A percentile compares a stretch with the other conserved stretches of the same genome.
Evolutionary conservation across 2,113 vertebrate genomes (phyloP).

Genomic region (Lasiurus cinereus): DNA sequence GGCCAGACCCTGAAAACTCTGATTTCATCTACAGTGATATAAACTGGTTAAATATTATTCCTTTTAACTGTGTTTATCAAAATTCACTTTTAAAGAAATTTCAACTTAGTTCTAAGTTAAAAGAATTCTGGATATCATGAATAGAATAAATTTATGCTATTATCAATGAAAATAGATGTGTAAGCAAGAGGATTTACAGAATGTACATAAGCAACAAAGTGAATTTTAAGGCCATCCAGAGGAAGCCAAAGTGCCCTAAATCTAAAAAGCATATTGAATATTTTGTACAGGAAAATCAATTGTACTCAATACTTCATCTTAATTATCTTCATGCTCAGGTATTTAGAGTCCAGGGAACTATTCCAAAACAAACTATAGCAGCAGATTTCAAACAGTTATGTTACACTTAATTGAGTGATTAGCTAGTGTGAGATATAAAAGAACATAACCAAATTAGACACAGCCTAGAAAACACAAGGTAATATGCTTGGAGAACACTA

Average conservation of each 20-base stretch:
- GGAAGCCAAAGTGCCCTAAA: neutral
- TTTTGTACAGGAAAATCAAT: conserved; percentile 70
- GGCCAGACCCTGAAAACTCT: neutral
- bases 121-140: neutral
- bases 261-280: conserved; percentile 53
- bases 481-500: conserved; percentile 31
- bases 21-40: neutral
- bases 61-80: neutral
- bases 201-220: conserved; percentile 8
- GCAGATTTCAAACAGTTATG: conserved; percentile 68
- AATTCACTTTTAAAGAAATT: conserved; percentile 37
- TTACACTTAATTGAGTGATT: conserved; percentile 65
- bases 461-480: conserved; percentile 32
- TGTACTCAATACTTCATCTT: conserved; percentile 62
- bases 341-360: conserved; percentile 71
- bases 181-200: conserved; percentile 29
- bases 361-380: conserved; percentile 69
- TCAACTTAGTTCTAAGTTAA: neutral
- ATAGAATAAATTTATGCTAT: conserved; percentile 40
- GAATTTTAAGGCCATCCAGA: neutral
- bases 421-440: conserved; percentile 58
- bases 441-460: conserved; percentile 70
- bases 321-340: conserved; percentile 74
- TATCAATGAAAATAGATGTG: conserved; percentile 58
- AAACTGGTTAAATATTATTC: neutral